Evolutionary conservation across 2,113 vertebrate species (phyloP).

Genomic region (Cinclus cinclus): DNA sequence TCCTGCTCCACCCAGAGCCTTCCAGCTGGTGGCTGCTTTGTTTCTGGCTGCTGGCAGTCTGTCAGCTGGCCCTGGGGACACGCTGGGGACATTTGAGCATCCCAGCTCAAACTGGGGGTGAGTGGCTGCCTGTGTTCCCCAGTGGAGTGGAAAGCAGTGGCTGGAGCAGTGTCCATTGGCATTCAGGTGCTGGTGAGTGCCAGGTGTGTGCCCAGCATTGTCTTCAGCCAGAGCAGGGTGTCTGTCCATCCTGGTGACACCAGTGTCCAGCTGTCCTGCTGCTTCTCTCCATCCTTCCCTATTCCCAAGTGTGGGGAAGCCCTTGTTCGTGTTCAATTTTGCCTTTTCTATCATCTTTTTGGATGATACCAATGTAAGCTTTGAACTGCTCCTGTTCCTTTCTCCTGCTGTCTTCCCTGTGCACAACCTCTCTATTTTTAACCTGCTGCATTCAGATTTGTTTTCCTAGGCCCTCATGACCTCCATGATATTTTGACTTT

Average conservation of each 20-base stretch:
- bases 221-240: not conserved
- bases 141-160: not conserved
- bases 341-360: not conserved
- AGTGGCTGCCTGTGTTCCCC: not conserved
- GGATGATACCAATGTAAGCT: not conserved
- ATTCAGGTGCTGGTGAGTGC: not conserved
- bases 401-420: not conserved
- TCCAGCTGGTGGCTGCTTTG: not conserved
- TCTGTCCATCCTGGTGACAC: fast-evolving
- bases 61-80: not conserved
- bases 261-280: fast-evolving
- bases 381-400: not conserved
- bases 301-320: fast-evolving
- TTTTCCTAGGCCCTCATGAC: not conserved
- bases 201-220: fast-evolving
- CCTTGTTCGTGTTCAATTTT: not conserved
- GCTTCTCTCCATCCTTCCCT: not conserved
- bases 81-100: not conserved
- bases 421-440: not conserved
- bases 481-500: not conserved
- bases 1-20: not conserved
- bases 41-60: not conserved
- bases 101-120: not conserved
- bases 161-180: not conserved
- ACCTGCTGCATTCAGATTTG: not conserved